Evolutionary conservation across 2,113 vertebrate genomes (phyloP), one percentile per base, ranked within the genome.

Genomic region (Rutilus rutilus): DNA sequence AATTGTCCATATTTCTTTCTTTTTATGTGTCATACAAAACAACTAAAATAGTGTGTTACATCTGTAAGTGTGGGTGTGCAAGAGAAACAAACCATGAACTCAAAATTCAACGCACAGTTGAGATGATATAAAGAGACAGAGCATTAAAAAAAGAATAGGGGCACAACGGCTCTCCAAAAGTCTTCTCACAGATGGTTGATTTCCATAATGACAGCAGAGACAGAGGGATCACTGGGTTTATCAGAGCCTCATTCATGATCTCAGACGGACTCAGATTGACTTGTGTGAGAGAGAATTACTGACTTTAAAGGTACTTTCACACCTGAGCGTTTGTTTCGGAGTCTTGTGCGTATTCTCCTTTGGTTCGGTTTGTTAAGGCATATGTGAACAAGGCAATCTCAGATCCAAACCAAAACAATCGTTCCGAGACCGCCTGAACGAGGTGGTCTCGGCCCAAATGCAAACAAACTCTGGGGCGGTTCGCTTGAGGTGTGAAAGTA

Each of bases 111-210:
- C 86, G 87, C 80, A 91, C 90, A 59, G 88, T 85, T 91, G 91
- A 92, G 87, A 88, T 88, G 90, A 93, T 92, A 89, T 86, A 45
- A 89, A 90, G 90, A 59, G 33, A 82, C 89, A 15, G 19, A 54
- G 60, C 62, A 69, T 82, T 21, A 67, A 69, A 69, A 80, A 45
- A 27, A 45, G 5, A 75, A 47, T 5, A 77, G 17, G 75, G 9
- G 75, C 42, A 77, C 25, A 76, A 27, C 17, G 9, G 62, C 62
- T 42, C 64, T 85, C 39, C 59, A 15, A 85, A 65, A 85, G 60
- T 65, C 57, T 74, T 65, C 78, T 54, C 85, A 86, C 89, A 88
- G 84, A 90, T 88, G 87, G 89, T 71, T 82, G 71, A 86, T 90
- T 87, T 88, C 89, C 89, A 90, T 88, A 88, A 86, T 86, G 87